Conservation (phyloP, 2,888 invertebrate species). For the Belgica antarctica region DNA sequence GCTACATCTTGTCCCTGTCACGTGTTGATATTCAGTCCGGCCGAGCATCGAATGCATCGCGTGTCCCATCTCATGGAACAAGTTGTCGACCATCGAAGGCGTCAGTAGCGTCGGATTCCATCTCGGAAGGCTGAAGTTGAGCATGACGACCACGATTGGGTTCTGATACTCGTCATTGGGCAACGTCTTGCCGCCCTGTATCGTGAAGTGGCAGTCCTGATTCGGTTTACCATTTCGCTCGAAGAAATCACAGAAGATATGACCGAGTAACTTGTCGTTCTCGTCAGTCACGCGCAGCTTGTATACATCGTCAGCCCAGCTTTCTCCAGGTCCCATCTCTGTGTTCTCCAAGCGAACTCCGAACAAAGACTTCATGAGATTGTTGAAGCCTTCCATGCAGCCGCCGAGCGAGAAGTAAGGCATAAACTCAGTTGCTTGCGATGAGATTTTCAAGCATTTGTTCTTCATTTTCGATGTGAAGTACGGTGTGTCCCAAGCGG, state of each 20-base stretch:
- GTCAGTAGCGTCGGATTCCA: constrained; percentile 77
- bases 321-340: constrained; percentile 74
- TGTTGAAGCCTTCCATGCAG: constrained; percentile 96
- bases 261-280: constrained; percentile 77
- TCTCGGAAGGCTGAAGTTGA: constrained; percentile 77
- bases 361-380: constrained; percentile 78
- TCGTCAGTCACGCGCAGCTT: constrained; percentile 89
- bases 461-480: constrained; percentile 67
- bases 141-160: constrained; percentile 90
- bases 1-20: constrained; percentile 93
- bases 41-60: constrained; percentile 99
- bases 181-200: constrained; percentile 83
- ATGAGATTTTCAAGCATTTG: constrained; percentile 66
- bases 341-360: constrained; percentile 74
- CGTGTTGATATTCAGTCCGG: constrained; percentile 92
- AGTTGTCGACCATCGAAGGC: constrained; percentile 86
- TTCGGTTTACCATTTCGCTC: constrained; percentile 87
- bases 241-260: constrained; percentile 97
- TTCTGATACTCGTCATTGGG: constrained; percentile 80
- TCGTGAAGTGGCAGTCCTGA: constrained; percentile 99
- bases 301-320: constrained; percentile 85
- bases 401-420: constrained; percentile 89
- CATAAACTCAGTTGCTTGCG: constrained; percentile 65
- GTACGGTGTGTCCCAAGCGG: constrained; percentile 87
- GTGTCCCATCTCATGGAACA: constrained; percentile 99